These are phyloP conservation scores for Pampusana beccarii DNA, from an alignment of 2,113 vertebrate species.

Conservation along the genomic window DNA sequence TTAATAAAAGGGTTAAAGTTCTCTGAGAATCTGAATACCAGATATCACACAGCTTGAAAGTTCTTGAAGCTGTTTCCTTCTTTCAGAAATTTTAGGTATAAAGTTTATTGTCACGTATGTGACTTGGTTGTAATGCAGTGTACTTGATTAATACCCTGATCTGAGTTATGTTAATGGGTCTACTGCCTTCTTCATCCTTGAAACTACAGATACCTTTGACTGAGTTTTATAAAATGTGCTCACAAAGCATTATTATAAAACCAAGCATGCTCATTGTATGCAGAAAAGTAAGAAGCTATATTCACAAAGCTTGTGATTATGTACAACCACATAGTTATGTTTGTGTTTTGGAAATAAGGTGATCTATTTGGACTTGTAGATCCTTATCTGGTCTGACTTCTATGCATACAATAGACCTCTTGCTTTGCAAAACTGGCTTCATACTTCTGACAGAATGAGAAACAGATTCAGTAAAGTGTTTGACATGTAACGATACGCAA, in stretches of 20 bases:
- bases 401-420: background rate
- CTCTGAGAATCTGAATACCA: background rate
- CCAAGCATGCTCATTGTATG: background rate
- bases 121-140: background rate
- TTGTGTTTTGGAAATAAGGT: background rate
- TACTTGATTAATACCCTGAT: background rate
- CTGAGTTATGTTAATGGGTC: background rate
- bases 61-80: background rate
- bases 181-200: background rate
- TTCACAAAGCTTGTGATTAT: background rate
- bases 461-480: background rate
- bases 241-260: background rate
- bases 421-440: background rate
- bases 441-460: background rate
- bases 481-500: fast-evolving
- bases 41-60: background rate
- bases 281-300: background rate
- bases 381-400: background rate
- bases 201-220: background rate
- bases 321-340: background rate
- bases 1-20: background rate
- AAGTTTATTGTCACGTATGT: background rate
- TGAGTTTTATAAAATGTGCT: background rate
- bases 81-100: background rate
- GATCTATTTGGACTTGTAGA: background rate